Base-by-base conservation (phyloP, 2,888 invertebrate genomes). In the Chymomyza fuscimana region DNA sequence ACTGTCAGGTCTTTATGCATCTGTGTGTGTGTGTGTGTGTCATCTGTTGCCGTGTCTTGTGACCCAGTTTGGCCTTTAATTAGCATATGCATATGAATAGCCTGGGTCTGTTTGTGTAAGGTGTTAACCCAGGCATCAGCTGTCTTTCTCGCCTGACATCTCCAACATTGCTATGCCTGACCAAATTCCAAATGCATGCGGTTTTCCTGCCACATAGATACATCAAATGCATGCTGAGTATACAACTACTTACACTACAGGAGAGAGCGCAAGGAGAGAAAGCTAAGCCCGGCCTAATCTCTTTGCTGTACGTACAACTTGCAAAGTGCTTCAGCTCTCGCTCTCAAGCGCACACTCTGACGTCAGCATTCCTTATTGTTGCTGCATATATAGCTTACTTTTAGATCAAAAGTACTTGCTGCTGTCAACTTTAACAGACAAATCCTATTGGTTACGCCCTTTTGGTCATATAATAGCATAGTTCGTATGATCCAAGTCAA, bases 41-140 rank as follows among this genome's bases (percentile, higher is more conserved):
- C 40, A 46, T 46, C 40, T 46, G 40, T 46, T 46, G 40, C 40
- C 40, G 70, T 65, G 72, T 78, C 80, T 82, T 81, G 65, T 84
- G 83, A 84, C 83, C 83, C 79, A 84, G 86, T 87, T 84, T 70
- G 52, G 70, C 74, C 86, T 77, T 82, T 86, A 87, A 84, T 84
- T 84, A 84, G 87, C 86, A 87, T 79, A 70, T 73, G 70, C 67
- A 58, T 22, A 52, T 16, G 19, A 29, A 59, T 25, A 5, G 60
- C 29, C 15, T 19, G 25, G 51, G 9, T 12, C 40, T 46, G 40
- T 46, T 46, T 46, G 15, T 1, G 25, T 29, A 40, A 36, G 22
- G 61, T 64, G 52, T 54, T 54, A 62, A 71, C 63, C 65, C 50
- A 52, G 19, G 54, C 63, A 40, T 40, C 46, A 56, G 64, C 19